Conservation (phyloP, 2,113 vertebrate genomes). For the Diphyllodes magnificus region DNA sequence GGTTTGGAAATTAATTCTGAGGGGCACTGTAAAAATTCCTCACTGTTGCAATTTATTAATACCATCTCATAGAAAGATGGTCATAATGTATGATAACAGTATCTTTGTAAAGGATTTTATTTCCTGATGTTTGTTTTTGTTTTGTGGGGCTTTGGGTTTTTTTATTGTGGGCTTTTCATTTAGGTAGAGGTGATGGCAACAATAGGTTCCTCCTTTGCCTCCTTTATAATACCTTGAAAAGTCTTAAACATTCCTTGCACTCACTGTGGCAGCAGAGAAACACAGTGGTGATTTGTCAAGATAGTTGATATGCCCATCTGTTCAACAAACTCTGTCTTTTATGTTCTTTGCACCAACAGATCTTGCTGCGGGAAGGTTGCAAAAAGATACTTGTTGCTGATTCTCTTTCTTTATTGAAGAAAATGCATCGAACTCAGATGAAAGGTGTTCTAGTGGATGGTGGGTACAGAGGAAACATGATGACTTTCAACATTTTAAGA, state of each 20-base stretch:
- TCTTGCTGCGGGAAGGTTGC: constrained; percentile 92
- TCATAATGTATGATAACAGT: not conserved
- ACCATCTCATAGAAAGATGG: not conserved
- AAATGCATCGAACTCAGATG: constrained; percentile 95
- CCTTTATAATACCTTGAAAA: not conserved
- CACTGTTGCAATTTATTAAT: not conserved
- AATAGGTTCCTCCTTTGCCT: not conserved
- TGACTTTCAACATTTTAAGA: not conserved
- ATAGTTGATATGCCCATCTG: not conserved
- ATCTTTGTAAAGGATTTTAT: not conserved
- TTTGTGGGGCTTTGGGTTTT: not conserved
- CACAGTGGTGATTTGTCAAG: not conserved
- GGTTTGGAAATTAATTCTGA: not conserved
- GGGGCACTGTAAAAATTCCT: not conserved
- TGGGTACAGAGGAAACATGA: constrained; percentile 38
- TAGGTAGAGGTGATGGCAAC: not conserved
- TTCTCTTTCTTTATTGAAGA: constrained; percentile 90
- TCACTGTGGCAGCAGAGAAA: not conserved
- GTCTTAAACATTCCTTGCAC: not conserved
- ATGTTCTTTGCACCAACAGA: constrained; percentile 70
- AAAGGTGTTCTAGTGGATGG: constrained; percentile 90
- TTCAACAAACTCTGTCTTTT: not conserved
- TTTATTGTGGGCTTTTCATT: not conserved
- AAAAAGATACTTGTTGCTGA: constrained; percentile 98
- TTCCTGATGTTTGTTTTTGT: not conserved